Conservation (phyloP, 2,888 invertebrate genomes). For the Conops quadrifasciatus region DNA sequence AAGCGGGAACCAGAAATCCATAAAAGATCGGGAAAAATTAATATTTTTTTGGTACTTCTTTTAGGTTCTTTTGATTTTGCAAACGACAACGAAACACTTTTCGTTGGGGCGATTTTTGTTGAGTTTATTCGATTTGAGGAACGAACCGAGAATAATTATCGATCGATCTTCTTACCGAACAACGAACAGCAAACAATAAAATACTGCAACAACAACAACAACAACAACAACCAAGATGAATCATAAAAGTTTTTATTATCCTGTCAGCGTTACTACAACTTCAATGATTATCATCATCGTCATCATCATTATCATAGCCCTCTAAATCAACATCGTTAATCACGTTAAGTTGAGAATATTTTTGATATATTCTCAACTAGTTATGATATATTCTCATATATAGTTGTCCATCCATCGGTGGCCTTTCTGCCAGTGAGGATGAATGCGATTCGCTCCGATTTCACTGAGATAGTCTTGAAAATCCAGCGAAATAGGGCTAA, state of each 20-base stretch:
- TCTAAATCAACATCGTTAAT: slow-evolving; percentile 1
- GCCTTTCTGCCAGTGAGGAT: no score
- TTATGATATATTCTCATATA: no score
- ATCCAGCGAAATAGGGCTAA: no score
- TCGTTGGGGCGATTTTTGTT: slow-evolving; percentile 11
- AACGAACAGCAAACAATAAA: slow-evolving; percentile 19
- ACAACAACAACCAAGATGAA: slow-evolving; percentile 11
- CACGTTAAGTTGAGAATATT: no score
- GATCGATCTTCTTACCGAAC: slow-evolving; percentile 38
- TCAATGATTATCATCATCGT: slow-evolving; percentile 4
- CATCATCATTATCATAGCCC: neutral
- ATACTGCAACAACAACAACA: slow-evolving; percentile 21
- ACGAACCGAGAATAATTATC: slow-evolving; percentile 37
- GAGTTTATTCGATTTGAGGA: slow-evolving; percentile 16
- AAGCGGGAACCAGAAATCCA: no score
- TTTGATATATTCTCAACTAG: no score
- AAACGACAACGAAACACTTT: no score
- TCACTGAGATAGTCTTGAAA: no score
- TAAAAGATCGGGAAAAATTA: neutral
- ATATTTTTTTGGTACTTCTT: neutral
- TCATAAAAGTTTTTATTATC: slow-evolving; percentile 50
- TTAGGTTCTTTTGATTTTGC: neutral
- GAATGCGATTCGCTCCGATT: no score
- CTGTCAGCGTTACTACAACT: neutral
- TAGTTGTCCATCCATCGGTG: no score